Percentiles rank a stretch among this genome's conserved stretches.
These are phyloP conservation scores for rat (Rattus norvegicus) DNA, from an alignment of 2,113 vertebrate species.

Conservation along the genomic window GRCr8 NC_086031.1:36609001-36609500, in stretches of 20 bases:
- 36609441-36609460: neutral
- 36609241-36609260: neutral
- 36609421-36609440: neutral
- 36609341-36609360: neutral
- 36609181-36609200: neutral
- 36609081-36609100: neutral
- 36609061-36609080: neutral
- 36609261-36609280: neutral
- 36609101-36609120: neutral
- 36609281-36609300: accelerated
- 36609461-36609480: neutral
- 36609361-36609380: neutral
- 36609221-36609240: neutral
- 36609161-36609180: neutral
- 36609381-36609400: neutral
- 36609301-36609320: neutral
- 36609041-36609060: neutral
- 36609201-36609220: neutral
- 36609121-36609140: neutral
- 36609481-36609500: neutral
- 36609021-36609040: neutral
- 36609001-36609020: neutral
- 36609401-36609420: neutral
- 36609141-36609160: neutral
- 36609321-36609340: neutral